A percentile compares a stretch with the other conserved stretches of the same genome.
These are phyloP conservation scores for Leptinotarsa texana DNA, from an alignment of 1,140 invertebrate species.

Conservation along the genomic window DNA sequence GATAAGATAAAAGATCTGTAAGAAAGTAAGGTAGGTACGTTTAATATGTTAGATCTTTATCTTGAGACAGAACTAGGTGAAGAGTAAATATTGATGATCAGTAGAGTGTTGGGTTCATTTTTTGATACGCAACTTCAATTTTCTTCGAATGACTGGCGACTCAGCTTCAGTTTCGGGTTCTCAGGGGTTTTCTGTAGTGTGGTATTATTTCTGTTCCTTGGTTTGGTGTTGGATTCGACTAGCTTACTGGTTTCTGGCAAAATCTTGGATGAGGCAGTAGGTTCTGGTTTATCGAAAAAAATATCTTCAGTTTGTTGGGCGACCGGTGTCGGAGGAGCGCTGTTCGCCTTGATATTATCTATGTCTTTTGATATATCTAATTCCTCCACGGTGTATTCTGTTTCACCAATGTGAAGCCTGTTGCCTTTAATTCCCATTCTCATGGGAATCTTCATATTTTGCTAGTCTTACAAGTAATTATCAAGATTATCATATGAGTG, in stretches of 20 bases:
- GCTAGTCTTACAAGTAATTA: not conserved
- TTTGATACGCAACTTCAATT: not conserved
- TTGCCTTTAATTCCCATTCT: not conserved
- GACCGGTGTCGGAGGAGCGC: not conserved
- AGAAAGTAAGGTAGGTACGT: constrained; percentile 2
- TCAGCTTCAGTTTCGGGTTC: not conserved
- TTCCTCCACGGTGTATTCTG: not conserved
- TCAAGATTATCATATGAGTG: too few relatives aligned
- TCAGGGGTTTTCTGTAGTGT: not conserved
- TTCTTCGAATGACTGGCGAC: not conserved
- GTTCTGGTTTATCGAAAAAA: constrained; percentile 15
- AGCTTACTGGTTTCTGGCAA: constrained; percentile 1
- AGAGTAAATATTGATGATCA: too few relatives aligned
- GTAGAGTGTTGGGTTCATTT: not conserved
- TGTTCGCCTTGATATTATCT: not conserved
- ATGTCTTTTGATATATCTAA: not conserved
- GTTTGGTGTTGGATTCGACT: constrained; percentile 10
- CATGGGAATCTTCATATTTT: not conserved
- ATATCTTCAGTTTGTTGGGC: not conserved
- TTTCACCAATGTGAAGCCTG: constrained; percentile 2
- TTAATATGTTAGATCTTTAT: not conserved
- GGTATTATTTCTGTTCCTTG: constrained; percentile 9
- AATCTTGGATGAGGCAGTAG: not conserved
- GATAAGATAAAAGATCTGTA: not conserved
- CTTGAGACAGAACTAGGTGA: too few relatives aligned